Percentiles rank a stretch among this genome's conserved stretches.
Conservation (phyloP, 92 coral and sea anemone species). For the Epizoanthus fatuus region DNA sequence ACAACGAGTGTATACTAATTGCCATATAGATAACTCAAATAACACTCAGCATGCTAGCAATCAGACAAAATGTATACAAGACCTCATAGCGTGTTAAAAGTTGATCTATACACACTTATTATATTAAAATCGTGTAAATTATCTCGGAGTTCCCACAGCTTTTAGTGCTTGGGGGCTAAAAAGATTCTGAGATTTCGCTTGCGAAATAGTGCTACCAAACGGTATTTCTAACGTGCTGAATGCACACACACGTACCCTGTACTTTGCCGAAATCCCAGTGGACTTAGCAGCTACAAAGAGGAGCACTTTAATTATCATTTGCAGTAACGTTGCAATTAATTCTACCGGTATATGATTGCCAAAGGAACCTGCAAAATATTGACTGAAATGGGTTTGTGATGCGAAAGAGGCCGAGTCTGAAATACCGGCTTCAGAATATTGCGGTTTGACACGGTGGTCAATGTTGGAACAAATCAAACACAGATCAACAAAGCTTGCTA, state of each 20-base stretch:
- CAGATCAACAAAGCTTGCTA: constrained; percentile 16
- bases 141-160: constrained; percentile 5
- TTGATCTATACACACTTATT: constrained; percentile 62
- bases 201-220: not conserved
- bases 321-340: constrained; percentile 45
- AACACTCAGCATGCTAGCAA: constrained; percentile 70
- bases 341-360: constrained; percentile 33
- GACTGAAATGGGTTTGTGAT: not conserved
- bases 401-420: not conserved
- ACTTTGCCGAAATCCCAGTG: constrained; percentile 21
- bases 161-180: constrained; percentile 22
- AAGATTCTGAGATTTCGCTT: not conserved
- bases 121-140: constrained; percentile 69
- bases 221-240: too few species aligned
- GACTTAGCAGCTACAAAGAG: constrained; percentile 24
- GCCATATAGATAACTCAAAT: constrained; percentile 35
- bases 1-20: constrained; percentile 41
- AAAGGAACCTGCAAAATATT: not conserved
- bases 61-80: constrained; percentile 51
- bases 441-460: not conserved
- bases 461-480: not conserved
- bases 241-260: not conserved
- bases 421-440: not conserved
- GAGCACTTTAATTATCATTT: constrained; percentile 26
- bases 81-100: constrained; percentile 68